These are phyloP conservation scores for Drosophila dives DNA, from an alignment of 2,888 invertebrate genomes.

Conservation along the genomic window DNA sequence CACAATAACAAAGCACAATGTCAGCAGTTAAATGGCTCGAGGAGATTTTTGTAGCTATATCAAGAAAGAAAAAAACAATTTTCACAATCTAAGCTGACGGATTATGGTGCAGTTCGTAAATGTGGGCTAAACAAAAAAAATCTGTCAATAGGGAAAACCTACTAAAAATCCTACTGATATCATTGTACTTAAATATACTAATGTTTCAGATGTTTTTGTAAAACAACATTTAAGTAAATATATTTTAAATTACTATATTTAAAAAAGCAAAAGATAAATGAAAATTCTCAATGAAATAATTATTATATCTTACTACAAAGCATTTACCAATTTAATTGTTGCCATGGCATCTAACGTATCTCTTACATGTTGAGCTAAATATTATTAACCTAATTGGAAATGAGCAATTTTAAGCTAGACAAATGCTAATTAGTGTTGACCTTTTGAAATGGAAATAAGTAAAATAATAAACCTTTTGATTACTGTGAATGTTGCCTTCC, in stretches of 20 bases:
- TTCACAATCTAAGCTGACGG: conserved; percentile 29
- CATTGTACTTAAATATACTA: neutral
- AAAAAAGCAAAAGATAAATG: neutral
- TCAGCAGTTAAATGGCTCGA: conserved; percentile 28
- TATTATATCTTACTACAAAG: neutral
- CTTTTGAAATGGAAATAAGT: neutral
- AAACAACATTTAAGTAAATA: neutral
- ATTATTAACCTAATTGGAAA: neutral
- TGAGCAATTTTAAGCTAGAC: neutral
- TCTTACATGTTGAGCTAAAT: neutral
- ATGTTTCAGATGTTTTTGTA: neutral
- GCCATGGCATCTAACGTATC: neutral
- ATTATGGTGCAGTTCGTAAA: conserved; percentile 8
- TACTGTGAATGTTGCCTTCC: neutral
- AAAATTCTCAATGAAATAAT: neutral
- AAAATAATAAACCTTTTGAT: neutral
- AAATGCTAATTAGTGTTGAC: neutral
- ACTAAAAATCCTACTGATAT: neutral
- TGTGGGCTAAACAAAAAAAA: neutral
- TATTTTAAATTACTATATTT: neutral
- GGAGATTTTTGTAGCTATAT: conserved; percentile 19
- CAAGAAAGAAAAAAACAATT: conserved; percentile 25
- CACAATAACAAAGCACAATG: conserved; percentile 14
- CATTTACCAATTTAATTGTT: conserved; percentile 1
- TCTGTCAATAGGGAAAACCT: neutral